Evolutionary conservation across 2,888 invertebrate genomes (phyloP).

Genomic region (Hypomecis atomaria): DNA sequence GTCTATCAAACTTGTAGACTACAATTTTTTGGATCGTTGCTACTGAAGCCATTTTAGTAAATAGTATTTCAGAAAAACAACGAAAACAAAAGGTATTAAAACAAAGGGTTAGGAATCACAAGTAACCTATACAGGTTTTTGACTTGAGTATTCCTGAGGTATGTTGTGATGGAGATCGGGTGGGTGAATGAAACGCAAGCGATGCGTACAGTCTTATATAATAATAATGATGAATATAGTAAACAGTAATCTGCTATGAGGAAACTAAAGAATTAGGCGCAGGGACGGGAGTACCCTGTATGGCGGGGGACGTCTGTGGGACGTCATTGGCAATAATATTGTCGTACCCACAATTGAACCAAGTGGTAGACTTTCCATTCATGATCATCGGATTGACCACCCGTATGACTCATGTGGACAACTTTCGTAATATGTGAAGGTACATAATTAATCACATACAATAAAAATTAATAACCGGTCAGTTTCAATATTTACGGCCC

Average conservation of each 20-base stretch:
- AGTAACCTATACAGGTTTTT: conserved; percentile 14
- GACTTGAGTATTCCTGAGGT: conserved; percentile 4
- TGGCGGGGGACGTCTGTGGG: neutral
- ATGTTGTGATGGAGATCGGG: conserved; percentile 2
- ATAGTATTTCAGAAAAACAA: neutral
- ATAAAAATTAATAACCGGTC: too few relatives aligned
- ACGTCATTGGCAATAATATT: conserved; percentile 1
- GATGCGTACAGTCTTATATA: conserved; percentile 18
- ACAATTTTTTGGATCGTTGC: conserved; percentile 5
- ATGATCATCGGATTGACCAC: too few relatives aligned
- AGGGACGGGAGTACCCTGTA: neutral
- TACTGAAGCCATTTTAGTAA: conserved; percentile 7
- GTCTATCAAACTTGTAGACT: neutral
- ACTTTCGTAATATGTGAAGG: too few relatives aligned
- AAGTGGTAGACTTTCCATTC: neutral
- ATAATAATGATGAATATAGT: conserved; percentile 16
- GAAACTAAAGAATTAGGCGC: conserved; percentile 11
- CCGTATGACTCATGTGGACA: too few relatives aligned
- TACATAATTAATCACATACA: too few relatives aligned
- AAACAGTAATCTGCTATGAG: conserved; percentile 5
- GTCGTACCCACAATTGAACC: neutral
- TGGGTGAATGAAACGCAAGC: conserved; percentile 18
- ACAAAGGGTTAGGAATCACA: neutral
- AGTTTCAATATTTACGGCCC: too few relatives aligned
- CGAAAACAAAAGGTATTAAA: neutral